These are phyloP conservation scores for Aphidius colemani DNA, from an alignment of 2,888 invertebrate genomes.

Conservation along the genomic window DNA sequence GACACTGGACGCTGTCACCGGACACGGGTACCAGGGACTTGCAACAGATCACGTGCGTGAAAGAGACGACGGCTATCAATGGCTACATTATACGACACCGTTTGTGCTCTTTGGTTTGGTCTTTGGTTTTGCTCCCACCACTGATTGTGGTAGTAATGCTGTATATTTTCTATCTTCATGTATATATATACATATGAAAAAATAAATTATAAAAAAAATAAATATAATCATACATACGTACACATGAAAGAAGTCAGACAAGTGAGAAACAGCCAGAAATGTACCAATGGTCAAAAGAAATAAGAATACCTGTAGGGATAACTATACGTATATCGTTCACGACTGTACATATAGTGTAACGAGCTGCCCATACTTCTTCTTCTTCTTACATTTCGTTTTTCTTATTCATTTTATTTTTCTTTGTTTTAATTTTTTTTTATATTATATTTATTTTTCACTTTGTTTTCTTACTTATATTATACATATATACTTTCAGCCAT, in stretches of 20 bases:
- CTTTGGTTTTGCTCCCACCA: neutral
- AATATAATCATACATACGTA: neutral
- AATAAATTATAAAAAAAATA: too few relatives aligned
- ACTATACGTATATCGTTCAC: neutral
- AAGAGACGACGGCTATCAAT: constrained; percentile 58
- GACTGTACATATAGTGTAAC: neutral
- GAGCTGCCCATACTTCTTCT: neutral
- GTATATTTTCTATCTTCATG: constrained; percentile 10
- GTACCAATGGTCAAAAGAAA: neutral
- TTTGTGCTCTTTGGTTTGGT: constrained; percentile 27
- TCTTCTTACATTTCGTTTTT: too few relatives aligned
- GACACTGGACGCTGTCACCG: constrained; percentile 58
- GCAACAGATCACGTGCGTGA: constrained; percentile 58
- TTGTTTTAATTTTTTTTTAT: too few relatives aligned
- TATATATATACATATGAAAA: too few relatives aligned
- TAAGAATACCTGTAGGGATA: neutral
- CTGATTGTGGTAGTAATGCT: constrained; percentile 3
- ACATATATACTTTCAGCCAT: too few relatives aligned
- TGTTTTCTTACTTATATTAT: too few relatives aligned
- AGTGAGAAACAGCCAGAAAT: neutral
- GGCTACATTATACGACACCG: constrained; percentile 56
- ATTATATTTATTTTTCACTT: too few relatives aligned
- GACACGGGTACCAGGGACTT: constrained; percentile 55
- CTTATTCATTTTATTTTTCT: too few relatives aligned
- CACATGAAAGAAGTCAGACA: neutral